phyloP scores from a whole-genome alignment of 1,140 invertebrate genomes.

The Zaprionus africanus region DNA sequence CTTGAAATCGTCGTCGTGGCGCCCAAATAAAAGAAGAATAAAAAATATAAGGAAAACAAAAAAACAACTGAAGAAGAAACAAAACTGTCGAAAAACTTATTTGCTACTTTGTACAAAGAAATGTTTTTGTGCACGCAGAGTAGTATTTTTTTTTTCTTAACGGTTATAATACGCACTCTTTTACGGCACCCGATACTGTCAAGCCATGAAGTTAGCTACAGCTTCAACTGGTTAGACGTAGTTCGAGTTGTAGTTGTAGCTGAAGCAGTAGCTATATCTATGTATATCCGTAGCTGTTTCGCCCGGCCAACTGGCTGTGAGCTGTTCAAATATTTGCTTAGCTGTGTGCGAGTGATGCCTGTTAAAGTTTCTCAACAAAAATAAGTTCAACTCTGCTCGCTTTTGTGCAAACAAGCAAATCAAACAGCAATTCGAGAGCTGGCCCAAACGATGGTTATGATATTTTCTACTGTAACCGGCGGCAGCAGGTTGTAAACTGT shows the following conservation, averaged over 20 bases:
- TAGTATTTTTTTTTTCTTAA: slow-evolving; percentile 48
- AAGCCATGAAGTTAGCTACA: slow-evolving; percentile 10
- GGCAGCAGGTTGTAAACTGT: slow-evolving; percentile 43
- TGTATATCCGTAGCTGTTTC: slow-evolving; percentile 6
- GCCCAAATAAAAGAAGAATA: slow-evolving; percentile 30
- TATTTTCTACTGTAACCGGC: slow-evolving; percentile 37
- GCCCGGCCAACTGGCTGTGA: slow-evolving; percentile 41
- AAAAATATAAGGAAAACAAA: slow-evolving; percentile 2
- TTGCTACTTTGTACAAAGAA: slow-evolving; percentile 46
- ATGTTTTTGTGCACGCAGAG: slow-evolving; percentile 36
- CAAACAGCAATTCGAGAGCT: slow-evolving; percentile 69
- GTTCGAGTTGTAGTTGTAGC: neutral
- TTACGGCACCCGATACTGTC: slow-evolving; percentile 42
- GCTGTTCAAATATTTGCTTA: slow-evolving; percentile 74
- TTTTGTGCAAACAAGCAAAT: slow-evolving; percentile 71
- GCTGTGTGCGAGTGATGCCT: slow-evolving; percentile 62
- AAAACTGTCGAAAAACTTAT: slow-evolving; percentile 39
- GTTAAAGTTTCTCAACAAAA: slow-evolving; percentile 48
- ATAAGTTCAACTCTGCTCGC: slow-evolving; percentile 65
- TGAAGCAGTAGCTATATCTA: slow-evolving; percentile 7
- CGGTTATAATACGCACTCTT: slow-evolving; percentile 44
- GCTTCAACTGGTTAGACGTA: neutral
- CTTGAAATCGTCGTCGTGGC: slow-evolving; percentile 17
- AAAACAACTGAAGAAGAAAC: slow-evolving; percentile 6
- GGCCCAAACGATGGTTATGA: slow-evolving; percentile 43